Evolutionary conservation across 2,888 invertebrate species (phyloP).

Genomic region (Apodemia mormo): DNA sequence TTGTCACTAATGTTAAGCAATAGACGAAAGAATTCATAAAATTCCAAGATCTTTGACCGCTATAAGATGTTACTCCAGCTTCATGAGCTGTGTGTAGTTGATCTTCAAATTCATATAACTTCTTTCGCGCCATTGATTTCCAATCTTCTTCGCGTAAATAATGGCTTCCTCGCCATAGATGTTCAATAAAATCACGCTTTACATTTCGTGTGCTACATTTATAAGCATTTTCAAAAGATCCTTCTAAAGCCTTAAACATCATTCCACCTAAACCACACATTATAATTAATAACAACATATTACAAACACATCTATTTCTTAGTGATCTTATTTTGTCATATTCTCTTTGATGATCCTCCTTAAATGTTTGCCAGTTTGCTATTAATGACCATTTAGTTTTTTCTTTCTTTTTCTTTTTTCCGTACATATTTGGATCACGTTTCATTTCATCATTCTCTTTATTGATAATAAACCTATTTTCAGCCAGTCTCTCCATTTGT

Average conservation of each 20-base stretch:
- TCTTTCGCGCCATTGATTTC: conserved; percentile 91
- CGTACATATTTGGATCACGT: conserved; percentile 40
- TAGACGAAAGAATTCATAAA: conserved; percentile 93
- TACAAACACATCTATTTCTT: conserved; percentile 85
- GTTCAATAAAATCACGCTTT: conserved; percentile 92
- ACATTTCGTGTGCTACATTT: conserved; percentile 94
- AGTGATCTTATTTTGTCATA: conserved; percentile 76
- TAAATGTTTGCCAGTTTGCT: conserved; percentile 82
- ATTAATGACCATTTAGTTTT: conserved; percentile 59
- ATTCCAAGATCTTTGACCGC: conserved; percentile 92
- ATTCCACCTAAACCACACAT: conserved; percentile 90
- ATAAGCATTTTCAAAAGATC: conserved; percentile 91
- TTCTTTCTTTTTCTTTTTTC: conserved; percentile 38
- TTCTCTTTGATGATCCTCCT: conserved; percentile 79
- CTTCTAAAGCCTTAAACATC: conserved; percentile 91
- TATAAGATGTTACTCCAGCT: conserved; percentile 91
- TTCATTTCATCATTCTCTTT: conserved; percentile 33
- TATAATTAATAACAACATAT: conserved; percentile 86
- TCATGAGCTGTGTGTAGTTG: conserved; percentile 92
- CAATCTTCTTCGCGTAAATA: conserved; percentile 93
- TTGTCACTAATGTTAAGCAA: conserved; percentile 92
- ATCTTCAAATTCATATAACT: conserved; percentile 91
- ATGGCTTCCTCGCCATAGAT: conserved; percentile 91
- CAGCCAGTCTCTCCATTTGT: conserved; percentile 45
- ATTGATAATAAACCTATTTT: conserved; percentile 35